Base-by-base conservation (phyloP, 2,888 invertebrate species). In the Myopa tessellatipennis region DNA sequence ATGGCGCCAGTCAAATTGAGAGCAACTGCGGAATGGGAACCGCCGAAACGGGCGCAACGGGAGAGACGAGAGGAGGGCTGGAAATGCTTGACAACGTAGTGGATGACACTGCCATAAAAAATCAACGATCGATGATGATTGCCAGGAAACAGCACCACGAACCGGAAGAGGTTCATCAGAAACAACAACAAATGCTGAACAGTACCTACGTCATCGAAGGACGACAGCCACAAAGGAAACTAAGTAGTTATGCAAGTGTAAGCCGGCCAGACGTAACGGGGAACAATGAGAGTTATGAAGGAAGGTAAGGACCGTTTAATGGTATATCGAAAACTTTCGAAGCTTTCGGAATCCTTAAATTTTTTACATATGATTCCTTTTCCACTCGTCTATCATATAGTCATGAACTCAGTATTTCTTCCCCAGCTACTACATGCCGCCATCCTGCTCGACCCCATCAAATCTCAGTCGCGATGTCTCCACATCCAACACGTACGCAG, bases 391-490 rank as follows among this genome's bases (percentile, higher is more conserved):
- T n/a, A 6, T 55, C 3, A 36, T 69, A 63, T 50, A 45, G 10
- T 55, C 10, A 14, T n/a, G 55, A 26, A 26, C 26, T 26, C 26
- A 26, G 26, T 26, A 26, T 26, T 73, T 77, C 67, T 78, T 16
- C 65, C 61, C 79, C 76, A 85, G 84, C 4, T 87, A 85, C 72
- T 88, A 86, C 77, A 80, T 85, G 75, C 83, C 88, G 0, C 85
- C 85, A 0, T 80, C 85, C 8, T 83, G 85, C 34, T 85, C 85
- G n/a, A 84, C 79, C 4, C 78, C 82, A 18, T 50, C 76, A 1
- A 84, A 85, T 73, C 81, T 84, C 34, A 88, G 84, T 76, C 86
- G 89, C 18, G 90, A 89, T 79, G 84, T 89, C n/a, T 89, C 89
- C 63, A 87, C 88, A 0, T 88, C 89, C 4, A 88, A 88, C 68